Conservation (phyloP, 2,888 invertebrate genomes). For the Criorhina ranunculi region DNA sequence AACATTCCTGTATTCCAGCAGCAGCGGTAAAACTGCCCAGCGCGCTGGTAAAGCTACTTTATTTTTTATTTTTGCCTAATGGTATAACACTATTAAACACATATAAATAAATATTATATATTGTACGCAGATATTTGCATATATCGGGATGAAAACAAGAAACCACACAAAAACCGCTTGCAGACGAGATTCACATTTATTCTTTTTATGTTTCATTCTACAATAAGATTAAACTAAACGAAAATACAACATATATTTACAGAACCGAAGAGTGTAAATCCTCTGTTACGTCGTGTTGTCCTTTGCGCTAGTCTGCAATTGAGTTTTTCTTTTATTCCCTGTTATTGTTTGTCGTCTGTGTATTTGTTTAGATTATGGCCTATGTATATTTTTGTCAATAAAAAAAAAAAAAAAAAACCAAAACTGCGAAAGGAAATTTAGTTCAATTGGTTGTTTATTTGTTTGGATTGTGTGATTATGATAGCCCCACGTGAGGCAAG, state of each 20-base stretch:
- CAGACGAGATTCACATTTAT: conserved; percentile 5
- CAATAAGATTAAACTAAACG: conserved; percentile 17
- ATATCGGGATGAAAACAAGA: conserved; percentile 49
- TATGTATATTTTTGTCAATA: conserved; percentile 40
- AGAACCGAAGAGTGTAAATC: conserved; percentile 17
- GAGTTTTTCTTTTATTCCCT: conserved; percentile 13
- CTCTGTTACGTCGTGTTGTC: conserved; percentile 13
- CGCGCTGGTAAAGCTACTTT: conserved; percentile 53
- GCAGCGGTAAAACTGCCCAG: conserved; percentile 82
- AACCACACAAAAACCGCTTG: conserved; percentile 25
- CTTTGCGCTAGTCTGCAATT: conserved; percentile 33
- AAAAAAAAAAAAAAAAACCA: conserved; percentile 19
- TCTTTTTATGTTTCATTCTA: conserved; percentile 26
- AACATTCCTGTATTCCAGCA: conserved; percentile 85
- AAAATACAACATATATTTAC: conserved; percentile 12
- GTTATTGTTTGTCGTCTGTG: conserved; percentile 22
- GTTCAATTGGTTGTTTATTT: conserved; percentile 20
- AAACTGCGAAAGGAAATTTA: conserved; percentile 7
- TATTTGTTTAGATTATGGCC: conserved; percentile 27
- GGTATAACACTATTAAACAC: conserved; percentile 59
- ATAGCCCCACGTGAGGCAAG: background rate
- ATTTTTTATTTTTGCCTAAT: conserved; percentile 53
- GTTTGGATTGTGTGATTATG: conserved; percentile 20
- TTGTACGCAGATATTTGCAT: conserved; percentile 66
- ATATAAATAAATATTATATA: conserved; percentile 56